Evolutionary conservation across 2,113 vertebrate species (phyloP), one percentile per base, ranked within the genome.

Genomic region (Pipra filicauda): DNA sequence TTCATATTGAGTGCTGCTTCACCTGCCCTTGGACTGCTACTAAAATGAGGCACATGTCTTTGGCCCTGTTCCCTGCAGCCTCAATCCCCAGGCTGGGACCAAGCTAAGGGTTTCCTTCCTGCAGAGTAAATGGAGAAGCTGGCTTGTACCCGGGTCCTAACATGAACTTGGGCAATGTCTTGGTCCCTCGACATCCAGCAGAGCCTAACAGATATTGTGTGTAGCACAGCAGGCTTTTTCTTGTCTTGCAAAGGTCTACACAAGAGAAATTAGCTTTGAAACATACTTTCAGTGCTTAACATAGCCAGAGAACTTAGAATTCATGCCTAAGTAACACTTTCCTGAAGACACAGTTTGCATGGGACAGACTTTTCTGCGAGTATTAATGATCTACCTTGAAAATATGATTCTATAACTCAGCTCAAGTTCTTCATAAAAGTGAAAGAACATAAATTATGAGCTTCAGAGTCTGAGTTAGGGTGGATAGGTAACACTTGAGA

Each of bases 71-170:
- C 35, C 23, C 30, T 67, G 64, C 55, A 85, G 35, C 30, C 30
- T 78, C 5, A 15, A 17, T n/a, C 35, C 15, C 15, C 59, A 80
- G 6, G 31, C 22, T 92, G 59, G 31, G 41, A 73, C 37, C 20
- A 66, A 57, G 54, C 46, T 77, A 46, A 77, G 37, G 46, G 8
- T 87, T 92, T 86, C 15, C 46, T 30, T 84, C 26, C 65, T 58
- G 27, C 6, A 35, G 61, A 72, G 16, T 28, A 22, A 72, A 54
- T 21, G 61, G 27, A 89, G 27, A 26, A 55, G 23, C 0, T 57
- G 26, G 15, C 9, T 15, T 1, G 4, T 26, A n/a, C 12, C 6
- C 0, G 0, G 31, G 3, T 55, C 28, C 46, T 78, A 11, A 31
- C 30, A 18, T 1, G 31, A 43, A 28, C 33, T 39, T 71, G n/a